A percentile compares a stretch with the other conserved stretches of the same genome.
Evolutionary conservation across 2,888 invertebrate species (phyloP).

Genomic region (Arrhopalites spinosus): DNA sequence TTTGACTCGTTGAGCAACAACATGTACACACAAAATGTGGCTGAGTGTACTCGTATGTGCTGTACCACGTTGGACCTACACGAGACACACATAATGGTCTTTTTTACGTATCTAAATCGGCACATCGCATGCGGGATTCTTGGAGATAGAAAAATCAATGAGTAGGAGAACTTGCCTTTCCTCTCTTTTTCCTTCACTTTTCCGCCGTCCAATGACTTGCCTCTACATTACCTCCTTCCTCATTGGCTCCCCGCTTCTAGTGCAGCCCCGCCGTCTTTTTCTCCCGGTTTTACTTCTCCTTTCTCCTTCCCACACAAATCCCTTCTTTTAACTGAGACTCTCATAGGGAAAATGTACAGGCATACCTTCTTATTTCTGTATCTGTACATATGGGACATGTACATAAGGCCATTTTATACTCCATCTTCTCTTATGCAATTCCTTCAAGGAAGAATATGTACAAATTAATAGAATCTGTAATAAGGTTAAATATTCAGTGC

Average conservation of each 20-base stretch:
- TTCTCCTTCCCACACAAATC: neutral
- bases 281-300: neutral
- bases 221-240: constrained; percentile 36
- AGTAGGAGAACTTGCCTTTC: constrained; percentile 43
- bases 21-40: neutral
- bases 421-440: no score
- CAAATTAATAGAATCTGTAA: neutral
- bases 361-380: neutral
- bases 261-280: constrained; percentile 24
- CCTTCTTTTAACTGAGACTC: neutral
- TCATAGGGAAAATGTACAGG: neutral
- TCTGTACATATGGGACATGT: no score
- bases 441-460: no score
- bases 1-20: constrained; percentile 22
- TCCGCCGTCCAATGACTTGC: constrained; percentile 31
- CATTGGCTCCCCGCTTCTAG: constrained; percentile 37
- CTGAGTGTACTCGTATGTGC: neutral
- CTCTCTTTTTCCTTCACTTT: constrained; percentile 21
- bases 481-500: neutral
- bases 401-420: no score
- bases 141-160: constrained; percentile 54
- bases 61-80: neutral
- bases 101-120: constrained; percentile 52
- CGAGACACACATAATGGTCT: constrained; percentile 2
- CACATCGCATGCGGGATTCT: constrained; percentile 52